Evolutionary conservation across 1,140 invertebrate genomes (phyloP), one percentile per base, ranked within the genome.

Genomic region (Pseudomyrmex flavicornis): DNA sequence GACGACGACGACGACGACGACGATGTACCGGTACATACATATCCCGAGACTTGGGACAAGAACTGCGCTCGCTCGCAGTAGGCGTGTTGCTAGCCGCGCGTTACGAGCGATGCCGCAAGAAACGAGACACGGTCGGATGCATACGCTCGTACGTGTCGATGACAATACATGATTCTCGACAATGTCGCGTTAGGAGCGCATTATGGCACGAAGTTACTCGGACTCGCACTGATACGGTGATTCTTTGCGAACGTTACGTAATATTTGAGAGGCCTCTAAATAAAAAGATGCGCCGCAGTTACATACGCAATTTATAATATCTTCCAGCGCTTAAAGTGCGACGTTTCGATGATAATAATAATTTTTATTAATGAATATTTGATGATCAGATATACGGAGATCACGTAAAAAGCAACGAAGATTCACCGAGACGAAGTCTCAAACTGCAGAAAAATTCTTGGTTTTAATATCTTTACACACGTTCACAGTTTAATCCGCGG

Each of bases 51-150:
- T 80, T 80, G 59, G 10, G 76, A 50, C 76, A 70, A 70, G 65
- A 79, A 79, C 63, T 7, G 54, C 68, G 66, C 50, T 77, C 65
- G 15, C 63, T 79, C 35, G 52, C 65, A 54, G 44, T 68, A 70
- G 66, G 44, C 66, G 76, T 72, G 76, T 80, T 80, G 76, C 76
- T 72, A 70, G 66, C 76, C 66, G 54, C 76, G 54, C 46, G 48
- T 80, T 80, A 80, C 76, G 75, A 69, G 15, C 63, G 22, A 9
- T 48, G 54, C 65, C 20, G 66, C 66, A 72, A 80, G 76, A 80
- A 80, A 72, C 20, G 66, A 72, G 76, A 80, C 76, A 59, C 46
- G 66, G 54, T 80, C 76, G 76, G 48, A 72, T 72, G 66, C 54
- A 70, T 72, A 59, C 22, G 54, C 54, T 48, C 48, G 56, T 70